Percentiles rank a stretch among this genome's conserved stretches.
These are phyloP conservation scores for Harmothoe impar DNA, from an alignment of 2,888 invertebrate genomes.

Conservation along the genomic window DNA sequence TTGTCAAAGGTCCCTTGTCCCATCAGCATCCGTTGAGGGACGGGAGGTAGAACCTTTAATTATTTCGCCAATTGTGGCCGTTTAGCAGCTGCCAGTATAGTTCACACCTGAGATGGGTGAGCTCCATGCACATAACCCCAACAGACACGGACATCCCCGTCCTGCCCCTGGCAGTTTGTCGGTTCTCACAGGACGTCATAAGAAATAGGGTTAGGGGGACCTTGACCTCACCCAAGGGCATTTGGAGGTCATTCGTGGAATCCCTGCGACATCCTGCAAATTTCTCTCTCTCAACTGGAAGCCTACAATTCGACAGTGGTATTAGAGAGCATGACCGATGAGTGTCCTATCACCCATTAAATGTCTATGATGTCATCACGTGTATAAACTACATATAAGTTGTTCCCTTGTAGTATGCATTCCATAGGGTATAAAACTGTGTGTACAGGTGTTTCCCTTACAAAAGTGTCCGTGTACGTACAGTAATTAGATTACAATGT, in stretches of 20 bases:
- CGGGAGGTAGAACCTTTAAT: constrained; percentile 6
- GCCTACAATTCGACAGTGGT: background rate
- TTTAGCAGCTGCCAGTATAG: background rate
- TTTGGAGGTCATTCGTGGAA: background rate
- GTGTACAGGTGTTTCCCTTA: no score
- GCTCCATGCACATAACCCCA: background rate
- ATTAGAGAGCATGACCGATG: no score
- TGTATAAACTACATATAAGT: no score
- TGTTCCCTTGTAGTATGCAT: no score
- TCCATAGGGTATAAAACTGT: no score
- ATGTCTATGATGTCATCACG: no score
- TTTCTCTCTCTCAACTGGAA: background rate
- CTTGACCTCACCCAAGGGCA: constrained; percentile 3
- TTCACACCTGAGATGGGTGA: background rate
- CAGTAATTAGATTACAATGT: no score
- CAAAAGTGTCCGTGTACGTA: no score
- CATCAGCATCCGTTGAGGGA: background rate
- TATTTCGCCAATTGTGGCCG: background rate
- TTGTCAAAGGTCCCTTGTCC: no score
- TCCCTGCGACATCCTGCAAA: background rate
- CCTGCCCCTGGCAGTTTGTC: background rate
- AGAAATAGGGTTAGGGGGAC: background rate
- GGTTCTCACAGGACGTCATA: background rate
- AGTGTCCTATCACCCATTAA: no score
- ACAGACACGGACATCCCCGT: background rate